Percentiles rank a stretch among this genome's conserved stretches.
phyloP scores from a whole-genome alignment of 2,888 invertebrate genomes.

The Drosophila conformis region DNA sequence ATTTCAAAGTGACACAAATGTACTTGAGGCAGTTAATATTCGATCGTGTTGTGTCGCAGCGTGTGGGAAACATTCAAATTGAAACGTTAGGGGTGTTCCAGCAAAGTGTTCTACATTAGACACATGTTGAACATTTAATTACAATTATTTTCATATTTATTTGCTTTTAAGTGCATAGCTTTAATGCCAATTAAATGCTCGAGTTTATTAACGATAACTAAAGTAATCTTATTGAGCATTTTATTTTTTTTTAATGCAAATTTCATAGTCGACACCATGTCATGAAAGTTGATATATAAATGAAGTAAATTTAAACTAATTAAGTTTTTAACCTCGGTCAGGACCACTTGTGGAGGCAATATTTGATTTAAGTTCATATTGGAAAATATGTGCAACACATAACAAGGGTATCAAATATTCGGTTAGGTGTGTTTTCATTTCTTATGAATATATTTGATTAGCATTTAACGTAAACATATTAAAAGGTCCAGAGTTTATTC shows the following conservation, averaged over 20 bases:
- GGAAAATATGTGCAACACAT: not conserved
- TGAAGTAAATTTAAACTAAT: not conserved
- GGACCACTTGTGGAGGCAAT: not conserved
- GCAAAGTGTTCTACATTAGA: constrained; percentile 26
- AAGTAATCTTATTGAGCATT: constrained; percentile 1
- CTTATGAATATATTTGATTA: constrained; percentile 17
- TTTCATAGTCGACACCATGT: not conserved
- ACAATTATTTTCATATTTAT: constrained; percentile 12
- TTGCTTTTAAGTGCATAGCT: not conserved
- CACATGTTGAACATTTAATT: constrained; percentile 15
- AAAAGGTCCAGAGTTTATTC: constrained; percentile 40
- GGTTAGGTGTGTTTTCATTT: not conserved
- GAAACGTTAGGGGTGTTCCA: constrained; percentile 16
- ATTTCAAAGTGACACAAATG: constrained; percentile 43
- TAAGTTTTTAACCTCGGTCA: not conserved
- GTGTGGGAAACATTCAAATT: constrained; percentile 12
- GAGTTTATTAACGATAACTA: not conserved
- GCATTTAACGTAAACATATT: constrained; percentile 9
- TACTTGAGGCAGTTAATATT: constrained; percentile 14
- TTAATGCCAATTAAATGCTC: not conserved
- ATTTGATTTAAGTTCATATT: not conserved
- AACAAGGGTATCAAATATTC: constrained; percentile 3
- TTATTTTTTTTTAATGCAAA: constrained; percentile 4
- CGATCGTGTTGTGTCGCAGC: constrained; percentile 1
- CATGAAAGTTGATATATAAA: not conserved